Base-by-base conservation (phyloP, 64 coral and sea anemone species). In the Montipora foliosa region DNA sequence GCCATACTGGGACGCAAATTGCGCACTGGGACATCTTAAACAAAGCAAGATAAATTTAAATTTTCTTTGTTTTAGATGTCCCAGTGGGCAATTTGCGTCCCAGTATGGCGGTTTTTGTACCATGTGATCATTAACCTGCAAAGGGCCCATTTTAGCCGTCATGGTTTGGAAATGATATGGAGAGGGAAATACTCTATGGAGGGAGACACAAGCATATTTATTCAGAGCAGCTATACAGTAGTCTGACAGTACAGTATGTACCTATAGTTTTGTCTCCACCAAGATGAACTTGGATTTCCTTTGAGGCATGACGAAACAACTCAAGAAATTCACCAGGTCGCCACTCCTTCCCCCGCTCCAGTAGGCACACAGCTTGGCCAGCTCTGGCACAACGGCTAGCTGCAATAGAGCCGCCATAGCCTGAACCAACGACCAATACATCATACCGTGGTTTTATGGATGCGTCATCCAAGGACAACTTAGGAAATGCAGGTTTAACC, bases 271-370 rank as follows among this genome's bases (percentile, higher is more conserved):
- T 60, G 57, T 83, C 74, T 11, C 87, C 77, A 13, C 93, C 93
- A 50, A 74, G 80, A 52, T 71, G 58, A 70, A 94, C 55, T 47
- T 94, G 93, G 44, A 84, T 61, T 76, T 94, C 69, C 6, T 82
- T 61, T 2, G 78, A 74, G 45, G 93, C 93, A 6, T 76, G 48
- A n/a, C 22, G 17, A 74, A 90, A 94, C 21, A 87, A 83, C 61
- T 94, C 93, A 6, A 87, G 93, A 49, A 94, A 94, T 59, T 94
- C 93, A 21, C 93, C 87, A 12, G 87, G 93, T 82, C 70, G 76
- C 93, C 93, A 94, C 79, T 94, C 93, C 69, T 94, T 94, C 3
- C 93, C 93, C 70, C 87, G 88, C 52, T 94, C 87, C 79, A 94
- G 46, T 19, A 94, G 67, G 20, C 93, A 94, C 77, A 90, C 87